These are phyloP conservation scores for Helicoverpa armigera DNA, from an alignment of 1,140 invertebrate genomes.

Conservation along the genomic window DNA sequence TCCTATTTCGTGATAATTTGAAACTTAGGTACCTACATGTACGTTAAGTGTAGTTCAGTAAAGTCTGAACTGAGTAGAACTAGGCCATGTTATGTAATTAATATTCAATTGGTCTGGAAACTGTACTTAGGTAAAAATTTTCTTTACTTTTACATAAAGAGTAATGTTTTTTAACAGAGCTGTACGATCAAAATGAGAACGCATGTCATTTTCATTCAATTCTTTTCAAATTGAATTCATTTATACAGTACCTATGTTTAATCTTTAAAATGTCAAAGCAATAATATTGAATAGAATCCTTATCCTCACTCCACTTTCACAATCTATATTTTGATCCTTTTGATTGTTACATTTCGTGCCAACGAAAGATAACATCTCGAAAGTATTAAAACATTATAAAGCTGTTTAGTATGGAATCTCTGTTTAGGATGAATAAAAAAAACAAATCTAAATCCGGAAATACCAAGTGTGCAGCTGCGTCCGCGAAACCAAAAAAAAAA, in stretches of 20 bases:
- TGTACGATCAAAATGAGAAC: too few species aligned
- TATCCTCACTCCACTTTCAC: not conserved
- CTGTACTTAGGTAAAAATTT: too few species aligned
- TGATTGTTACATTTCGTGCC: not conserved
- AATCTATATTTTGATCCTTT: not conserved
- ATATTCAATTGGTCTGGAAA: too few species aligned
- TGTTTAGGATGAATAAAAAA: not conserved
- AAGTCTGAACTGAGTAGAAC: not conserved
- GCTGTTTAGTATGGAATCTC: not conserved
- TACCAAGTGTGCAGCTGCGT: conserved; percentile 32
- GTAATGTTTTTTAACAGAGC: too few species aligned
- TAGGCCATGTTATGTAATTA: not conserved
- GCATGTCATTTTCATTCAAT: too few species aligned
- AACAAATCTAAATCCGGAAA: conserved; percentile 24
- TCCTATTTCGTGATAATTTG: conserved; percentile 17
- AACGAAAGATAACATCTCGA: not conserved
- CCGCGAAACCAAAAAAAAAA: not conserved
- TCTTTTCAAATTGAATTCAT: too few species aligned
- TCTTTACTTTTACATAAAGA: too few species aligned
- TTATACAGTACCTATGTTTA: too few species aligned
- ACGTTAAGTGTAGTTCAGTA: not conserved
- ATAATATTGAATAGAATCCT: not conserved
- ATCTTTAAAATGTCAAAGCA: too few species aligned
- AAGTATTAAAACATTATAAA: not conserved
- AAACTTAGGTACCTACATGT: not conserved